Conservation (phyloP, 2,797 vertebrate genomes). For the Liparis tanakae region DNA sequence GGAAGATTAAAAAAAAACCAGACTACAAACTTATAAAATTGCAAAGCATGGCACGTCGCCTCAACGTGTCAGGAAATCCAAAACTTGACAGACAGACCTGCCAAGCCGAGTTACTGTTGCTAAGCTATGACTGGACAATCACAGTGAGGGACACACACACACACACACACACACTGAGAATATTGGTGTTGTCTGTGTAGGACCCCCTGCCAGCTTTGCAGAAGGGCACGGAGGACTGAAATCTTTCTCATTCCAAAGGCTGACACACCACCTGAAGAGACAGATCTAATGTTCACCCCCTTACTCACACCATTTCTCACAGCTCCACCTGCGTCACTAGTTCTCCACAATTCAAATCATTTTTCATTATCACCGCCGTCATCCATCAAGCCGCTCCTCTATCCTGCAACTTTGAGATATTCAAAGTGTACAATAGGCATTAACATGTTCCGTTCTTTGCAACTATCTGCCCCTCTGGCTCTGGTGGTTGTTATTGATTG, state of each 20-base stretch:
- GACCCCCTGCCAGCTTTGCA: conserved; percentile 48
- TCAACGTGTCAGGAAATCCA: not conserved
- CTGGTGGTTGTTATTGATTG: conserved; percentile 52
- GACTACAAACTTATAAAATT: not conserved
- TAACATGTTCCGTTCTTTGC: conserved; percentile 64
- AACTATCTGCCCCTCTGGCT: conserved; percentile 43
- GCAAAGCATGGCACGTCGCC: not conserved
- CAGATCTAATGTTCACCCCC: conserved; percentile 64
- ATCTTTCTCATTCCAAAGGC: conserved; percentile 56
- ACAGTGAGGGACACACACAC: not conserved
- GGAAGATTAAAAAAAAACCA: not conserved
- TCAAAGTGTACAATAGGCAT: conserved; percentile 48
- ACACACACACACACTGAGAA: conserved; percentile 26
- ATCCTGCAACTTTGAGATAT: conserved; percentile 46
- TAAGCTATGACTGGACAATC: not conserved
- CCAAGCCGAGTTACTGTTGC: not conserved
- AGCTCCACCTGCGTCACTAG: conserved; percentile 52
- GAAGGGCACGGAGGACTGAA: conserved; percentile 47
- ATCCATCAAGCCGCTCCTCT: conserved; percentile 64
- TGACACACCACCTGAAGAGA: conserved; percentile 65
- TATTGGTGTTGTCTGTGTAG: conserved; percentile 25
- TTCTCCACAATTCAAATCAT: conserved; percentile 60
- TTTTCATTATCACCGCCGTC: conserved; percentile 60
- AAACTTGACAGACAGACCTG: not conserved
- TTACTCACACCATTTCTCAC: conserved; percentile 49